Evolutionary conservation across 1,140 invertebrate species (phyloP), one percentile per base, ranked within the genome.

Genomic region (Pteromalus puparum): DNA sequence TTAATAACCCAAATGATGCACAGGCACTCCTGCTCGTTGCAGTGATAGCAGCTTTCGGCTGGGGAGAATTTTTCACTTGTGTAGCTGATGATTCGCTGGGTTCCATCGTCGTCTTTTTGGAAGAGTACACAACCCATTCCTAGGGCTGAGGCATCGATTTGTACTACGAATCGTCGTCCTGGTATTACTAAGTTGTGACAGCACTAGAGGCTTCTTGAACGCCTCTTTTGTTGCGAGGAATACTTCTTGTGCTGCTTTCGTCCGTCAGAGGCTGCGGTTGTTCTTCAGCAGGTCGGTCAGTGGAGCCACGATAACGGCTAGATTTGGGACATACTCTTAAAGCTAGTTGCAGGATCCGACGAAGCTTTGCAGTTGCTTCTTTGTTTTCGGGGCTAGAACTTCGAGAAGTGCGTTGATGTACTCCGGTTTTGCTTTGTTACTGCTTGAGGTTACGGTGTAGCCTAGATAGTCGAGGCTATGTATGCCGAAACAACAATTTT

Each of bases 1-100:
- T 89, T 88, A 15, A 91, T 83, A 0, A 87, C 89, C 91, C 90
- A 91, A 0, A 91, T 73, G 3, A 90, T 68, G 1, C 89, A 90
- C 6, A 89, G 24, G 26, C 87, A 89, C 68, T 87, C 85, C 24
- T 86, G 88, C 42, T 88, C 83, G 28, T 88, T 79, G 65, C 81
- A 73, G 80, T 87, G 87, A 74, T 88, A 88, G 84, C 81, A 21
- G 0, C 53, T 24, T 74, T 88, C 87, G 0, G 84, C 74, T 0
- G 82, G 9, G n/a, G 38, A 85, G 42, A 88, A 87, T 46, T 89
- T 87, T 0, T 85, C 84, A 26, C 87, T 88, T 3, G 83, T 84
- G 65, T 87, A 88, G n/a, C 83, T 86, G 26, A 89, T 87, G 0
- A 87, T 81, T 28, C 91, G 13, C 91, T 4, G 10, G 73, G 70